Evolutionary conservation across 2,888 invertebrate species (phyloP).

Genomic region (Cyrtodaria siliqua): DNA sequence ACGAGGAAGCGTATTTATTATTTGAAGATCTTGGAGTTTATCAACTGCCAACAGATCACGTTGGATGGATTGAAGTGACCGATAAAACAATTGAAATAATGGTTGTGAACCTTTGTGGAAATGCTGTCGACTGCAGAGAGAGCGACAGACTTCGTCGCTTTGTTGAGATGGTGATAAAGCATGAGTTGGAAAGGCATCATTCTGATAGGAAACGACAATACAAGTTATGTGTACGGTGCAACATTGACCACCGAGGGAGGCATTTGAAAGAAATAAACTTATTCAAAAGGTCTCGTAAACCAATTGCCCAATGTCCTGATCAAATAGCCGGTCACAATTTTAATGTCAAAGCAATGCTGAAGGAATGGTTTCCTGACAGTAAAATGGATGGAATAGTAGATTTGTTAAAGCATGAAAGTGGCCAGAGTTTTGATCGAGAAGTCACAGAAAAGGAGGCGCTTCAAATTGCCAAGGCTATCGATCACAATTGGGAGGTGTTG

Average conservation of each 20-base stretch:
- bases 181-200: slow-evolving; percentile 5
- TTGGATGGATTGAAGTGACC: slow-evolving; percentile 19
- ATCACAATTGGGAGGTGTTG: slow-evolving; percentile 26
- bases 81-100: slow-evolving; percentile 10
- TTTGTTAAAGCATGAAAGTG: too few relatives aligned
- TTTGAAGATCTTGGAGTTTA: slow-evolving; percentile 12
- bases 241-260: too few relatives aligned
- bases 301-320: slow-evolving; percentile 2
- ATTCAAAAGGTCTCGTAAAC: neutral
- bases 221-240: neutral
- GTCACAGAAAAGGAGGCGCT: slow-evolving; percentile 5
- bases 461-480: slow-evolving; percentile 19
- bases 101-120: neutral
- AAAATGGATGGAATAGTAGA: neutral
- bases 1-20: slow-evolving; percentile 1
- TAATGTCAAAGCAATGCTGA: neutral
- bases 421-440: too few relatives aligned
- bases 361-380: slow-evolving; percentile 8
- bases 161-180: slow-evolving; percentile 8
- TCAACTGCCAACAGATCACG: slow-evolving; percentile 23
- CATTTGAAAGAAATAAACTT: too few relatives aligned
- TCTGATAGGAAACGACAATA: slow-evolving; percentile 3
- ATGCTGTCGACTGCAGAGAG: neutral
- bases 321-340: neutral
- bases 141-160: slow-evolving; percentile 9